Percentiles rank a stretch among this genome's conserved stretches.
phyloP scores from a whole-genome alignment of 2,888 invertebrate genomes.

The Nephrocerus scutellatus region DNA sequence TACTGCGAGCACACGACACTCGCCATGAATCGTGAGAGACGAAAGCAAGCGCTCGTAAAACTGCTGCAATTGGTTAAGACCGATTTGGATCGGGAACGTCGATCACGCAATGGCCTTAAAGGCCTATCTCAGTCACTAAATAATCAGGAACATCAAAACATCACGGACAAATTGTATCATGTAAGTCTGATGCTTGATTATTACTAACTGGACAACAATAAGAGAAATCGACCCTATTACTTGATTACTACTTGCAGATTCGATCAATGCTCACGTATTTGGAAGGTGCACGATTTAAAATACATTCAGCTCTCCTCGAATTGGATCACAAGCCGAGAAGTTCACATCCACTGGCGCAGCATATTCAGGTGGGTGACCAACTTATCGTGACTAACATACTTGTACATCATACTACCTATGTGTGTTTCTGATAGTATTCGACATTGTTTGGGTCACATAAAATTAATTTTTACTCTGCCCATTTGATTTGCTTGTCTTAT shows the following conservation, averaged over 20 bases:
- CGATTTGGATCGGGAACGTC: conserved; percentile 82
- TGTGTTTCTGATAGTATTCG: no score
- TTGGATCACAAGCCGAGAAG: conserved; percentile 70
- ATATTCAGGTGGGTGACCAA: conserved; percentile 58
- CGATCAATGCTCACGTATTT: conserved; percentile 86
- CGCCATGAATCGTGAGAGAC: conserved; percentile 84
- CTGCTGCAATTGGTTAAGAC: conserved; percentile 77
- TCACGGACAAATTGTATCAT: conserved; percentile 85
- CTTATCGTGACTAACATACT: no score
- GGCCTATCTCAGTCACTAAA: conserved; percentile 84
- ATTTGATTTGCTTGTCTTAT: no score
- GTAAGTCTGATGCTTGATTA: conserved; percentile 54
- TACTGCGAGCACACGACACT: conserved; percentile 91
- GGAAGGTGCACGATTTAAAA: conserved; percentile 84
- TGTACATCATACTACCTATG: no score
- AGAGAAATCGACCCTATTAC: no score
- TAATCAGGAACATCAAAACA: conserved; percentile 84
- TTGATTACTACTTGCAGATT: conserved; percentile 77
- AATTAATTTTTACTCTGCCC: no score
- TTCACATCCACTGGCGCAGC: conserved; percentile 75
- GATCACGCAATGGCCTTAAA: conserved; percentile 82
- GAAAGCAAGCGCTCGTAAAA: conserved; percentile 79
- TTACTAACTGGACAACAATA: no score
- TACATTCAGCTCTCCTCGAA: conserved; percentile 74
- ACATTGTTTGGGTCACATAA: no score